Evolutionary conservation across 2,888 invertebrate species (phyloP), one percentile per base, ranked within the genome.

Genomic region (Eustalomyia histrio): DNA sequence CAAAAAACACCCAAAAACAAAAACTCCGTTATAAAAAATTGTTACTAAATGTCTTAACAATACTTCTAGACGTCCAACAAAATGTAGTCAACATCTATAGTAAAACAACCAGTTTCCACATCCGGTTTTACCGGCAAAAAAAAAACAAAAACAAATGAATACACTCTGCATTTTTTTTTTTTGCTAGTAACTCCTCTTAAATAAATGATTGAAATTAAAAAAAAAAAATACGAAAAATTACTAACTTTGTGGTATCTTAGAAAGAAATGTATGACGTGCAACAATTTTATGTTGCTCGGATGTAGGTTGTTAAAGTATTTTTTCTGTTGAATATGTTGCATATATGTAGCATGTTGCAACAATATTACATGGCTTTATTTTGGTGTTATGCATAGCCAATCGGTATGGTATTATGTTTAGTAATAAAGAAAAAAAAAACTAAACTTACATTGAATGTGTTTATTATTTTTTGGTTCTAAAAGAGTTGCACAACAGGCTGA

Each of bases 41-140:
- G 74, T 81, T 81, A 65, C 74, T 81, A 78, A 81, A 76, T 76
- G 72, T 50, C 76, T 69, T 53, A 55, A 74, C 81, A 71, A 81
- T 67, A 63, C 29, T 68, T 67, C 72, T 76, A 76, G 65, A 67
- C 35, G 39, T 63, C 60, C 24, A 68, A 33, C 68, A 68, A 68
- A 69, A 50, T 68, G 55, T 63, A 74, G 50, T 24, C 71, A 71
- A 47, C 29, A 69, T 61, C 61, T 47, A 57, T 58, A 68, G n/a
- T n/a, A 58, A 47, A 73, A 50, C 69, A 81, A 81, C 81, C 81
- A 74, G 81, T 81, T 81, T 78, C 78, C 73, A 81, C 81, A 81
- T 81, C 81, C 81, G 81, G 81, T 81, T 81, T 78, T 81, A 33
- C 74, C 78, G 78, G 81, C 81, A 76, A 74, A 67, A 55, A 35